A percentile compares a stretch with the other conserved stretches of the same genome.
Conservation (phyloP, 2,888 invertebrate species). For the Bimastos eiseni region DNA sequence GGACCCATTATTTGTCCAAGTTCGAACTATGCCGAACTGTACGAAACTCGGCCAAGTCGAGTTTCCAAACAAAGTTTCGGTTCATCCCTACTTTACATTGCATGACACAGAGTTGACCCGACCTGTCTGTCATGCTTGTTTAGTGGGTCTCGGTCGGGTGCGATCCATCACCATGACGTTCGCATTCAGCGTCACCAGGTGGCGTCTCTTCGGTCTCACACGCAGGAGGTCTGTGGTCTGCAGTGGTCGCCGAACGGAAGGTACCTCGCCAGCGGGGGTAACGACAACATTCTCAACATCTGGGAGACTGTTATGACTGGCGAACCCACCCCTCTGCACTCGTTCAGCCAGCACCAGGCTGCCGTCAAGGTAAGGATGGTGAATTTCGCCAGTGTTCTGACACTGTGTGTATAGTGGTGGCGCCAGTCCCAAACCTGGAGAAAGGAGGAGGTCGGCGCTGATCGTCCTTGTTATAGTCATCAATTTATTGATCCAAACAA, state of each 20-base stretch:
- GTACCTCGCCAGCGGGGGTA: constrained; percentile 92
- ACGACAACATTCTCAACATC: constrained; percentile 91
- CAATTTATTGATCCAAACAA: too few relatives aligned
- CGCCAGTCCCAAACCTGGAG: too few relatives aligned
- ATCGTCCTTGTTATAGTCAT: too few relatives aligned
- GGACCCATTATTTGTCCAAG: too few relatives aligned
- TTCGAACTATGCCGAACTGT: too few relatives aligned
- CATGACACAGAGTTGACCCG: too few relatives aligned
- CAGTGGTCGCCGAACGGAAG: constrained; percentile 94
- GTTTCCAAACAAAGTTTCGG: too few relatives aligned
- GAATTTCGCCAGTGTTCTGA: background rate
- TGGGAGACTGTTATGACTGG: constrained; percentile 68
- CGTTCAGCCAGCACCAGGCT: constrained; percentile 63
- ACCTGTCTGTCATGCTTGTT: background rate
- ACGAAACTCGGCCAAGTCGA: too few relatives aligned
- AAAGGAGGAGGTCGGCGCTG: too few relatives aligned
- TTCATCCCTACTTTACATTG: too few relatives aligned
- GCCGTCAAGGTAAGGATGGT: constrained; percentile 59
- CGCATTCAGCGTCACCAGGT: constrained; percentile 82
- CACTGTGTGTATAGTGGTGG: too few relatives aligned
- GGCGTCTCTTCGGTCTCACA: constrained; percentile 73
- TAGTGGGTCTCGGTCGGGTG: constrained; percentile 78
- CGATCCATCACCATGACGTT: constrained; percentile 92
- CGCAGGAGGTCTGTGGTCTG: constrained; percentile 78
- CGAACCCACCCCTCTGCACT: constrained; percentile 64